Base-by-base conservation (phyloP, 2,113 vertebrate species). In the Pangasianodon hypophthalmus region DNA sequence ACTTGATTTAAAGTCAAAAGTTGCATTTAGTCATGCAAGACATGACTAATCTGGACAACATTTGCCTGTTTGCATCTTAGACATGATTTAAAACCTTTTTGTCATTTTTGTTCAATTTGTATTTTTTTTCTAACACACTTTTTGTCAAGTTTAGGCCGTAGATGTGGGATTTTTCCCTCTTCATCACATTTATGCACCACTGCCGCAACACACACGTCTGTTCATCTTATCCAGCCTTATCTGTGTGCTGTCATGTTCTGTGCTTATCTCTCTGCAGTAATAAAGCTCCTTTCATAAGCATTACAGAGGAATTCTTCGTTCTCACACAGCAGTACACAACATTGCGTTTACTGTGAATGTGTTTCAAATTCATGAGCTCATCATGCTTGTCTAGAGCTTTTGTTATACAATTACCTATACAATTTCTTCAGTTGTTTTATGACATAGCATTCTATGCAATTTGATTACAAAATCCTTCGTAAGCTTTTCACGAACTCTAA, bases 221-320 rank as follows among this genome's bases (percentile, higher is more conserved):
- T 88, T 84, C 62, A 2, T 48, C 29, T 73, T 84, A 87, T 91
- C 86, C 32, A 6, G 50, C 21, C 52, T 67, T 46, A 90, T 92
- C 89, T 88, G 64, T 60, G 60, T 58, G 67, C 89, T 71, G 87
- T 88, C 75, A 79, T 86, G 71, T 60, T 32, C 67, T 60, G 54
- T 19, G 26, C 64, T 89, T 89, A 84, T 86, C 91, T 52, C n/a
- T 54, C 37, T 6, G 37, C 58, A 41, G 69, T 67, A 82, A 83
- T 84, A 85, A 81, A 21, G 52, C 44, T 85, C 60, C 54, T 87
- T 73, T 84, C 81, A 50, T 80, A 77, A 71, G 84, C 58, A 69
- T 81, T 46, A 41, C 58, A 79, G 7, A 52, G 80, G 82, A 67
- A 85, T 84, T 91, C 5, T 67, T 26, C 24, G 10, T 32, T 64